These are phyloP conservation scores for Carassius gibelio DNA, from an alignment of 2,113 vertebrate species.

Conservation along the genomic window DNA sequence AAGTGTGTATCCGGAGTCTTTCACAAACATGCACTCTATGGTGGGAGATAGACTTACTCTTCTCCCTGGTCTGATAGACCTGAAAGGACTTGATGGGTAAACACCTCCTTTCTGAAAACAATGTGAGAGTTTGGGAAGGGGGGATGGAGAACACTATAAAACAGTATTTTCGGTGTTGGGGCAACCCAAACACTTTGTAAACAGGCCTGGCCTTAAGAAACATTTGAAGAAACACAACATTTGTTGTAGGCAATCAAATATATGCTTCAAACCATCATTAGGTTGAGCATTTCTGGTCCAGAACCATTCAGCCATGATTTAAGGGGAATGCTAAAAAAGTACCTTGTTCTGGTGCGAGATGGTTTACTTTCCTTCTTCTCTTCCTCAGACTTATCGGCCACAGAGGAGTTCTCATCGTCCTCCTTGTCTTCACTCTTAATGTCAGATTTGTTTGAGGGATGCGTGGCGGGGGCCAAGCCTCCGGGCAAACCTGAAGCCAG, in stretches of 20 bases:
- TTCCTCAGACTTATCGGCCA: conserved; percentile 89
- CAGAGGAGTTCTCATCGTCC: conserved; percentile 87
- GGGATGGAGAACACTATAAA: conserved; percentile 49
- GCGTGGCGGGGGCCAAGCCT: conserved; percentile 78
- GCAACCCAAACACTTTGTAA: conserved; percentile 42
- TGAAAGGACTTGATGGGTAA: conserved; percentile 80
- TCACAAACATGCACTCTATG: conserved; percentile 44
- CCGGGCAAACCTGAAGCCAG: conserved; percentile 74
- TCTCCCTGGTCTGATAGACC: conserved; percentile 76
- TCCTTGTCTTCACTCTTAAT: conserved; percentile 96
- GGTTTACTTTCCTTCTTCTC: conserved; percentile 91
- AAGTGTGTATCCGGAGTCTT: neutral
- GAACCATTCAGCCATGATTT: neutral
- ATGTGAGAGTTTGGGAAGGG: conserved; percentile 70
- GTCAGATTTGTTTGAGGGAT: conserved; percentile 81
- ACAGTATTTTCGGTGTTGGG: conserved; percentile 34
- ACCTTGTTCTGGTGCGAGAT: conserved; percentile 87
- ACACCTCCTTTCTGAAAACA: conserved; percentile 82
- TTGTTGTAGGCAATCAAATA: neutral
- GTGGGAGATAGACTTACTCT: conserved; percentile 58
- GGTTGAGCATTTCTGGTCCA: neutral
- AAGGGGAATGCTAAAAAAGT: conserved; percentile 26
- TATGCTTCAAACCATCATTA: neutral
- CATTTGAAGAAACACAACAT: conserved; percentile 1
- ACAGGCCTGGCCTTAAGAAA: conserved; percentile 8